Conservation (phyloP, 2,888 invertebrate species). For the Silvanus unidentatus region DNA sequence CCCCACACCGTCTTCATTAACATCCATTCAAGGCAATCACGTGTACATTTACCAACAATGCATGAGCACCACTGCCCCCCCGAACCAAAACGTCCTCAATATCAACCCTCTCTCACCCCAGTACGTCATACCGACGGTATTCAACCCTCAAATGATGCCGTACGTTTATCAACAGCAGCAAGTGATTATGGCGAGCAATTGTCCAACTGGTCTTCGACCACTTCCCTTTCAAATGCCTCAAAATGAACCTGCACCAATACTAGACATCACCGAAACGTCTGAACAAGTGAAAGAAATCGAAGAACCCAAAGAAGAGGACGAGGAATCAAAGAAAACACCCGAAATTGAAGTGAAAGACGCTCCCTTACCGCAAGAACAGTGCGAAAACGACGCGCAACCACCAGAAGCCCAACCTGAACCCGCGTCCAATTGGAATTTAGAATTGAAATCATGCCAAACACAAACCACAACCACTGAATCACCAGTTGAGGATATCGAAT, state of each 20-base stretch:
- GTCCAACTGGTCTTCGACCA: slow-evolving; percentile 38
- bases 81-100: slow-evolving; percentile 37
- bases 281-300: slow-evolving; percentile 12
- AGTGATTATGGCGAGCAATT: slow-evolving; percentile 49
- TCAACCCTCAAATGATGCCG: slow-evolving; percentile 51
- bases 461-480: slow-evolving; percentile 22
- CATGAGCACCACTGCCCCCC: slow-evolving; percentile 46
- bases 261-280: not conserved
- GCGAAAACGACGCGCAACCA: too few species aligned
- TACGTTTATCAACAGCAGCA: slow-evolving; percentile 54
- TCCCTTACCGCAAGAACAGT: too few species aligned
- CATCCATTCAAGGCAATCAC: slow-evolving; percentile 36
- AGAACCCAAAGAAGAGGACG: slow-evolving; percentile 5
- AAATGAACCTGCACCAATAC: slow-evolving; percentile 1
- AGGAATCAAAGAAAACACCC: slow-evolving; percentile 2
- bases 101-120: slow-evolving; percentile 51
- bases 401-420: too few species aligned
- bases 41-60: slow-evolving; percentile 55
- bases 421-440: slow-evolving; percentile 9
- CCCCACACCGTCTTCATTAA: slow-evolving; percentile 10
- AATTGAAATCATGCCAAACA: slow-evolving; percentile 44
- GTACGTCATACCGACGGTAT: slow-evolving; percentile 48
- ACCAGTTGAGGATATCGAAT: slow-evolving; percentile 12
- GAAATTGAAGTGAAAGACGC: not conserved
- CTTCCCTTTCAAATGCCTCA: slow-evolving; percentile 33